Evolutionary conservation across 2,113 vertebrate genomes (phyloP).

Genomic region (Triplophysa tibetana): DNA sequence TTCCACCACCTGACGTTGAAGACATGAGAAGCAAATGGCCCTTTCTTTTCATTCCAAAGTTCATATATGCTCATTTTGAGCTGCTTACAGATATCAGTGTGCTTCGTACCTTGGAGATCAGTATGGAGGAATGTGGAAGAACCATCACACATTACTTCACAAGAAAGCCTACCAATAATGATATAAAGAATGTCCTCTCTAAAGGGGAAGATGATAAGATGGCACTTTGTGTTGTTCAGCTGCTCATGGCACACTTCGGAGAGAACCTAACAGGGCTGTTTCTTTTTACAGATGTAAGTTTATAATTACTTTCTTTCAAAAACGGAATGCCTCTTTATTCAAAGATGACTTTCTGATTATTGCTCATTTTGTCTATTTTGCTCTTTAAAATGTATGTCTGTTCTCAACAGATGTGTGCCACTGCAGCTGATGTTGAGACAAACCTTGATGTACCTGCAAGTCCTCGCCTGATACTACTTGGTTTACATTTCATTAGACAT

Average conservation of each 20-base stretch:
- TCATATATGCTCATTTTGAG: slow-evolving; percentile 33
- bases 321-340: neutral
- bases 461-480: slow-evolving; percentile 23
- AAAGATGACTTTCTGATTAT: neutral
- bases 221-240: slow-evolving; percentile 26
- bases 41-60: slow-evolving; percentile 29
- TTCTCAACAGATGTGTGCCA: neutral
- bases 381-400: neutral
- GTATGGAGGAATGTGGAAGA: slow-evolving; percentile 46
- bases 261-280: slow-evolving; percentile 24
- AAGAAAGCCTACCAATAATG: slow-evolving; percentile 35
- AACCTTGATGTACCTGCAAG: slow-evolving; percentile 8
- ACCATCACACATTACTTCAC: slow-evolving; percentile 37
- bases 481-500: neutral
- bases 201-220: slow-evolving; percentile 24
- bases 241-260: slow-evolving; percentile 42
- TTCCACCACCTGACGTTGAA: slow-evolving; percentile 38
- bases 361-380: neutral
- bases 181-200: slow-evolving; percentile 37
- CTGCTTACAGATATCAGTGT: slow-evolving; percentile 44
- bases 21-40: slow-evolving; percentile 38
- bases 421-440: slow-evolving; percentile 22
- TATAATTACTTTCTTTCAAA: slow-evolving; percentile 7
- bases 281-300: slow-evolving; percentile 30
- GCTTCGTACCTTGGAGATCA: slow-evolving; percentile 39